These are phyloP conservation scores for Alethe diademata DNA, from an alignment of 2,113 vertebrate genomes.

Conservation along the genomic window DNA sequence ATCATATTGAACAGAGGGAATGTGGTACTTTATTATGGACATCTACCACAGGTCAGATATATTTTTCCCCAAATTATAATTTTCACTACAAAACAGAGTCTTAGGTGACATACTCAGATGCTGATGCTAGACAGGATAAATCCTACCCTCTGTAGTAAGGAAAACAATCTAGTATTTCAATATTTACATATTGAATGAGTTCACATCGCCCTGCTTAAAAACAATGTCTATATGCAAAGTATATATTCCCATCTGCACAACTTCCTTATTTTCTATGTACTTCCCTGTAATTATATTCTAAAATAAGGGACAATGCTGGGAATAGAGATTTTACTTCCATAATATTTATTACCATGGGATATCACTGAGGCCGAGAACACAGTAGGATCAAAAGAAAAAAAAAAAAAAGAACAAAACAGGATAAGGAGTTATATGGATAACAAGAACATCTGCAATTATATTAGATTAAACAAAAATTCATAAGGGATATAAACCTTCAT, in stretches of 20 bases:
- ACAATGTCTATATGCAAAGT: not conserved
- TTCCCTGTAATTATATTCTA: not conserved
- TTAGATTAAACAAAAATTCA: conserved; percentile 66
- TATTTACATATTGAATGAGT: not conserved
- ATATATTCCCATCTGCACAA: not conserved
- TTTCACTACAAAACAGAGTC: not conserved
- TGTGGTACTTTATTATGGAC: not conserved
- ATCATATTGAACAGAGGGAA: not conserved
- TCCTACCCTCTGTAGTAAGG: not conserved
- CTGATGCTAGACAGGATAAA: not conserved
- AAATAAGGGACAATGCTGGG: not conserved
- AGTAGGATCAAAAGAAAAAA: not conserved
- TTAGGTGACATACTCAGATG: not conserved
- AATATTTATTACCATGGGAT: conserved; percentile 17
- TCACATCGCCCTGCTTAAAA: not conserved
- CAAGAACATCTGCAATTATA: conserved; percentile 57
- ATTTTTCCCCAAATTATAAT: not conserved
- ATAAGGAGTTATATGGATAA: conserved; percentile 55
- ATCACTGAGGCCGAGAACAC: conserved; percentile 5
- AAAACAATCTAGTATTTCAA: not conserved
- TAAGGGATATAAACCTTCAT: conserved; percentile 60
- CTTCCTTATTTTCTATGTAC: not conserved
- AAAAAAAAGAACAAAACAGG: not conserved
- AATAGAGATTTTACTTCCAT: conserved; percentile 8
- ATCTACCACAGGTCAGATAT: not conserved